phyloP scores from a whole-genome alignment of 1,140 invertebrate genomes.

The Calosoma granatense region DNA sequence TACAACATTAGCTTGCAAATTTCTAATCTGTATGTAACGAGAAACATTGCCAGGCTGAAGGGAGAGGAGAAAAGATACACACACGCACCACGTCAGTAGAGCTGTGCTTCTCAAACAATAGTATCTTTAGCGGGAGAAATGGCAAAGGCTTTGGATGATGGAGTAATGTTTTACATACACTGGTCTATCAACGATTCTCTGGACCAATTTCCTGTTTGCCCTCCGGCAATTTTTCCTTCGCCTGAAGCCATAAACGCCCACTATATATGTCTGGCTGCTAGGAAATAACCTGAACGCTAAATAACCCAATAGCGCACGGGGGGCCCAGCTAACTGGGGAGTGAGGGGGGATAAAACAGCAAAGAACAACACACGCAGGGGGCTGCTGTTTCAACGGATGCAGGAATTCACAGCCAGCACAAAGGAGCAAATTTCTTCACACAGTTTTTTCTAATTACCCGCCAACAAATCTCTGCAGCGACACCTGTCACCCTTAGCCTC shows the following conservation, averaged over 20 bases:
- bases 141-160: not conserved
- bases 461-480: constrained; percentile 17
- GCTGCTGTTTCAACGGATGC: not conserved
- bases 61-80: not conserved
- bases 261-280: not conserved
- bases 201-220: not conserved
- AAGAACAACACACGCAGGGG: not conserved
- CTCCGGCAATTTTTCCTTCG: not conserved
- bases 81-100: not conserved
- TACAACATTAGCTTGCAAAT: constrained; percentile 8
- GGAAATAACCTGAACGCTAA: not conserved
- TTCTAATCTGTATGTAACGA: constrained; percentile 5
- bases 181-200: no score
- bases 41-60: no score
- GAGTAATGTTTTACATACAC: no score
- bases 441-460: constrained; percentile 15
- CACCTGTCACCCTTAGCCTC: constrained; percentile 11
- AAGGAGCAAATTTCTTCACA: not conserved
- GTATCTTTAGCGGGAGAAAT: not conserved
- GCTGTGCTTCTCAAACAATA: not conserved
- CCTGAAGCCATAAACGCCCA: not conserved
- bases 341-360: not conserved
- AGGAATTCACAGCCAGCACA: no score
- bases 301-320: not conserved
- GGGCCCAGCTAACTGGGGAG: not conserved